phyloP scores from a whole-genome alignment of 2,113 vertebrate species.

The Turdus rufiventris region DNA sequence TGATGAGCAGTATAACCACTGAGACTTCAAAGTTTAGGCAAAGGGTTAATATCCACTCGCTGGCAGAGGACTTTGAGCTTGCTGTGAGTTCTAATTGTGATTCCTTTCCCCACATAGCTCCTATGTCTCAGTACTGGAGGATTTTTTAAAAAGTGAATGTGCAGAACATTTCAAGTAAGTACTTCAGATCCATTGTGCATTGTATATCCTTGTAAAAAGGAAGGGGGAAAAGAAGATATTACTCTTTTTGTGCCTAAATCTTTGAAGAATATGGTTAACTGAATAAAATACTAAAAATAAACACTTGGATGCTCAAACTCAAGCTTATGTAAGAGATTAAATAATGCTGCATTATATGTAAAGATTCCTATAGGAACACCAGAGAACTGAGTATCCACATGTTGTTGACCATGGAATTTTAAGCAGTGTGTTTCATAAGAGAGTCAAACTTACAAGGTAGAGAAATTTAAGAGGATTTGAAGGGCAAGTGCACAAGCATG shows the following conservation, averaged over 20 bases:
- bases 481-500: constrained; percentile 3
- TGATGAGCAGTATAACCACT: neutral
- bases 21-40: neutral
- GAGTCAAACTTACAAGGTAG: neutral
- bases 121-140: neutral
- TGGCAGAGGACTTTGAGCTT: neutral
- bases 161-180: neutral
- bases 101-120: neutral
- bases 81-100: neutral
- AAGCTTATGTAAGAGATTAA: neutral
- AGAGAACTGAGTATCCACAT: neutral
- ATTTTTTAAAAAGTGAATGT: neutral
- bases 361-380: neutral
- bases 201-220: neutral
- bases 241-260: neutral
- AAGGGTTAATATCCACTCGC: neutral
- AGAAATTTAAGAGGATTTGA: neutral
- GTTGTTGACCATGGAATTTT: neutral
- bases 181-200: neutral
- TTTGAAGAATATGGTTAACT: neutral
- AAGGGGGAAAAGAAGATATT: neutral
- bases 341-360: neutral
- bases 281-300: neutral
- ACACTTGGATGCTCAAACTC: neutral
- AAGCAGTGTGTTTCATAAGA: neutral